A percentile compares a stretch with the other conserved stretches of the same genome.
Evolutionary conservation across 2,797 vertebrate genomes (phyloP).

Genomic region (Cetoscarus ocellatus): DNA sequence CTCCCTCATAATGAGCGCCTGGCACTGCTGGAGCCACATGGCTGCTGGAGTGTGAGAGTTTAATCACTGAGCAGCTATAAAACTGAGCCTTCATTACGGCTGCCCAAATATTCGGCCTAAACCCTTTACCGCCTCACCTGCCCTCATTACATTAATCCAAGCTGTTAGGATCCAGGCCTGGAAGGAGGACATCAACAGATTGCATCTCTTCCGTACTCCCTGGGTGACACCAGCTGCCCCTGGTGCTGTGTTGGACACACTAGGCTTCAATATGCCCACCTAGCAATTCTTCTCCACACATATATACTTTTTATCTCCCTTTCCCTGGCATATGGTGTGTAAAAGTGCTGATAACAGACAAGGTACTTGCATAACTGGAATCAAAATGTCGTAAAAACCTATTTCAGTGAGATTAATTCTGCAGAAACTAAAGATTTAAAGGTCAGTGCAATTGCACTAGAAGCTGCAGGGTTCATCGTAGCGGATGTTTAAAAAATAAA

Average conservation of each 20-base stretch:
- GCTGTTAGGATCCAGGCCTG: slow-evolving; percentile 1
- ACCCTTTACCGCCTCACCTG: slow-evolving; percentile 1
- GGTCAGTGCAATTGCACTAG: slow-evolving; percentile 11
- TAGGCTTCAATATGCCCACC: not conserved
- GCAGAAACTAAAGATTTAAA: slow-evolving; percentile 7
- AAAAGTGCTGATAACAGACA: slow-evolving; percentile 18
- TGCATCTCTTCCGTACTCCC: slow-evolving; percentile 51
- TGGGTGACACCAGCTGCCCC: slow-evolving; percentile 65
- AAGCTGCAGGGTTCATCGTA: slow-evolving; percentile 1
- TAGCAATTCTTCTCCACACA: slow-evolving; percentile 9
- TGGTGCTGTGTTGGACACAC: slow-evolving; percentile 13
- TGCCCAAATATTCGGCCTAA: slow-evolving; percentile 27
- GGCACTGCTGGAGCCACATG: slow-evolving; percentile 39
- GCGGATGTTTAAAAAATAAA: too few relatives aligned
- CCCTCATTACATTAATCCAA: slow-evolving; percentile 35
- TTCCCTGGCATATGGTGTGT: not conserved
- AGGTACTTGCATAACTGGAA: slow-evolving; percentile 15
- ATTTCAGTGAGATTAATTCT: slow-evolving; percentile 28
- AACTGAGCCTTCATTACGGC: slow-evolving; percentile 56
- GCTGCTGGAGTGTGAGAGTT: slow-evolving; percentile 55
- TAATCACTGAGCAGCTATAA: slow-evolving; percentile 64
- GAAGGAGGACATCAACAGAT: slow-evolving; percentile 58
- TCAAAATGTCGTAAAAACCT: slow-evolving; percentile 29
- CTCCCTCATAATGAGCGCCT: slow-evolving; percentile 57
- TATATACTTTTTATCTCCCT: not conserved